Conservation (phyloP, 2,888 invertebrate genomes). For the Rhogogaster chlorosoma region DNA sequence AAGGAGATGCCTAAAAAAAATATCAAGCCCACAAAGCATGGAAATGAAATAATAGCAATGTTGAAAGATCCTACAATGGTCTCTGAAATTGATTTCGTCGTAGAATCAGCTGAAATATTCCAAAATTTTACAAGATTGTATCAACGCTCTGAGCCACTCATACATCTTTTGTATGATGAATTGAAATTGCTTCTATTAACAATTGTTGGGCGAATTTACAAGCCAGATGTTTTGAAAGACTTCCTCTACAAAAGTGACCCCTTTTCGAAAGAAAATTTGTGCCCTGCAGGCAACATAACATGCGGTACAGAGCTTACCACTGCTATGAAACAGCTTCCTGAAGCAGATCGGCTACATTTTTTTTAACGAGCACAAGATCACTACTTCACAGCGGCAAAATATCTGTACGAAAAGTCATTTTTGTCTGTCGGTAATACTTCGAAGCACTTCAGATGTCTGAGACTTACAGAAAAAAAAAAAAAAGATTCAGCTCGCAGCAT, state of each 20-base stretch:
- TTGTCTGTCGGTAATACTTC: background rate
- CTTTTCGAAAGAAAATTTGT: background rate
- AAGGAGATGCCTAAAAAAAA: constrained; percentile 47
- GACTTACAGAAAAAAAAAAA: background rate
- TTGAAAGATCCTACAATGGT: background rate
- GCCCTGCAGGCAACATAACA: background rate
- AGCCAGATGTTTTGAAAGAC: background rate
- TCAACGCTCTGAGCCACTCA: constrained; percentile 1
- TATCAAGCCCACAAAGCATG: background rate
- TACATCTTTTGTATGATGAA: background rate
- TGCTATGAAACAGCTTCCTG: background rate
- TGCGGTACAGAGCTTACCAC: background rate
- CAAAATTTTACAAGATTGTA: background rate
- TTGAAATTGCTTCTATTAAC: background rate
- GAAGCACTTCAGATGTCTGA: background rate
- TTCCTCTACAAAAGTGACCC: background rate
- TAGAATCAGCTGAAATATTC: constrained; percentile 10
- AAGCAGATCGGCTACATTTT: constrained; percentile 17
- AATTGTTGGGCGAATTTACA: background rate
- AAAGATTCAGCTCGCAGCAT: background rate
- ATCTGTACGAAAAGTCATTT: background rate
- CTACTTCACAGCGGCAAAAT: background rate
- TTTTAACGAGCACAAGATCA: background rate
- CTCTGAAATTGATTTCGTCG: background rate
- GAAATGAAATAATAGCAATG: background rate